Evolutionary conservation across 2,113 vertebrate genomes (phyloP).

Genomic region (Phainopepla nitens): DNA sequence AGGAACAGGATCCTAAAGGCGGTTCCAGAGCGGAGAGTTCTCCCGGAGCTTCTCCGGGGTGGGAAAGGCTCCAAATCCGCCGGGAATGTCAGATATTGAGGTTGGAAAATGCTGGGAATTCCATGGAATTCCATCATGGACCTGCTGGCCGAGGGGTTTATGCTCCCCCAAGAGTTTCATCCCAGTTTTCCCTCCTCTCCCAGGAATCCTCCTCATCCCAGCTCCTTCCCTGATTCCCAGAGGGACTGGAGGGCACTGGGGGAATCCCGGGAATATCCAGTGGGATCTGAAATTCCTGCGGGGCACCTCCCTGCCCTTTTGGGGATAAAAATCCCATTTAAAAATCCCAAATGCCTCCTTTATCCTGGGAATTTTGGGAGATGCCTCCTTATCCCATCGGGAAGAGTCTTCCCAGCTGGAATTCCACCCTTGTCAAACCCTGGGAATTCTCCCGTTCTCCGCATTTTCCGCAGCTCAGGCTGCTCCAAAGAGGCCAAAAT

Average conservation of each 20-base stretch:
- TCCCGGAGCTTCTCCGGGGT: background rate
- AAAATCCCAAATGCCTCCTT: background rate
- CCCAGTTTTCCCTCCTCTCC: background rate
- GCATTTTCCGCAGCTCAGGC: background rate
- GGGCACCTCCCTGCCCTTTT: background rate
- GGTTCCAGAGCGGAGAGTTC: rapidly evolving
- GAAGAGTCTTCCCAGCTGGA: background rate
- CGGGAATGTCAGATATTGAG: rapidly evolving
- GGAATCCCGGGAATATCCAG: rapidly evolving
- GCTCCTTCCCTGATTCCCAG: background rate
- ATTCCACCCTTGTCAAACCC: rapidly evolving
- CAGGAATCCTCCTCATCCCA: background rate
- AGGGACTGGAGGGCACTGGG: rapidly evolving
- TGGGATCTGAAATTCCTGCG: background rate
- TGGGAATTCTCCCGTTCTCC: background rate
- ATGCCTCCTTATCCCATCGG: rapidly evolving
- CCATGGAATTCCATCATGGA: rapidly evolving
- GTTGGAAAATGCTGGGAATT: rapidly evolving
- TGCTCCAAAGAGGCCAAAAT: rapidly evolving
- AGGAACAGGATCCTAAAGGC: background rate
- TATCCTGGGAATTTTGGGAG: background rate
- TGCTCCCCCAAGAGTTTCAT: background rate
- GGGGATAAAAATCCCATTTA: rapidly evolving
- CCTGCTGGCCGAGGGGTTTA: rapidly evolving
- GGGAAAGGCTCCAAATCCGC: background rate